Conservation (phyloP, 2,113 vertebrate species). For the Macaca mulatta region DNA sequence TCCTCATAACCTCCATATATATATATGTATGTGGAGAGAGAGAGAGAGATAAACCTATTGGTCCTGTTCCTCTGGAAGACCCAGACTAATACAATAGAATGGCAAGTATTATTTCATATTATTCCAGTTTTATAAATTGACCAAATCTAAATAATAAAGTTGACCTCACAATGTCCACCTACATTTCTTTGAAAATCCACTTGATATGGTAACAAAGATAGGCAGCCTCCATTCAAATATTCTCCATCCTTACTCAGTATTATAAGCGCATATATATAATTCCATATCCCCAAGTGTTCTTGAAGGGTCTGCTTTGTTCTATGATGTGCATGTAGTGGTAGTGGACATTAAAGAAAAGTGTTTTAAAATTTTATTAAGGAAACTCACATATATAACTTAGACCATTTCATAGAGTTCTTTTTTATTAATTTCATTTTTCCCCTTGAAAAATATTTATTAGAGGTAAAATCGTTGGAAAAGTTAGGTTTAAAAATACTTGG, state of each 20-base stretch:
- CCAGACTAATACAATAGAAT: neutral
- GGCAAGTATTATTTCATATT: neutral
- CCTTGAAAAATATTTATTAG: conserved; percentile 51
- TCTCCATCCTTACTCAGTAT: neutral
- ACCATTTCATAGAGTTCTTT: conserved; percentile 35
- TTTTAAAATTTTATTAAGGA: conserved; percentile 55
- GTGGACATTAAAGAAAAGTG: conserved; percentile 34
- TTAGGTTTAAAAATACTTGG: conserved; percentile 42
- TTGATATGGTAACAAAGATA: neutral
- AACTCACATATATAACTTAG: conserved; percentile 39
- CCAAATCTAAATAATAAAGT: neutral
- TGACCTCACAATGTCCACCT: neutral
- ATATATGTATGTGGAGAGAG: neutral
- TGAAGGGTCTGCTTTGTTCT: neutral
- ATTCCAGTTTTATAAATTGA: neutral
- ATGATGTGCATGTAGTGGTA: neutral
- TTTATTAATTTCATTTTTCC: conserved; percentile 68
- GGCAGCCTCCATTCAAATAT: neutral
- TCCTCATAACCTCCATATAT: neutral
- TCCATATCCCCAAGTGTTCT: neutral
- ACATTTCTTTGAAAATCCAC: neutral
- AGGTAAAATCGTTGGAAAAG: conserved; percentile 51
- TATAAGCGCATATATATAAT: neutral
- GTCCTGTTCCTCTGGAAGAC: neutral
- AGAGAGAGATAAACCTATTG: neutral